Evolutionary conservation across 2,888 invertebrate genomes (phyloP).

Genomic region (Ommatoiulus sabulosus): DNA sequence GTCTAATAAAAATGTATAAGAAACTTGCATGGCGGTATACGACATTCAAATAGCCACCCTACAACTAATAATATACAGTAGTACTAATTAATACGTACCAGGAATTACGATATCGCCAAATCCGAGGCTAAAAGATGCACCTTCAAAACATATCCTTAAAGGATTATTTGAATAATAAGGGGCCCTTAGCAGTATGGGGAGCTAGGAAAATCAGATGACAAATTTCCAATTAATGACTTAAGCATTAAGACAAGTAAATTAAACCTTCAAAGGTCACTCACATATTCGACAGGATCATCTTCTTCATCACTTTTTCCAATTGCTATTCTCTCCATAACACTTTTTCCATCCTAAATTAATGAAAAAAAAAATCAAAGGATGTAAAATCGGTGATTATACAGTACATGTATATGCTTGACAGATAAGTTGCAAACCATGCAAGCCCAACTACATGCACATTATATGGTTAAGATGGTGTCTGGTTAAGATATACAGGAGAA

Average conservation of each 20-base stretch:
- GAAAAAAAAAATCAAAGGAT: conserved; percentile 45
- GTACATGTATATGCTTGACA: conserved; percentile 3
- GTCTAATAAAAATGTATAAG: too few species aligned
- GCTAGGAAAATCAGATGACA: not conserved
- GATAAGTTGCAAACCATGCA: not conserved
- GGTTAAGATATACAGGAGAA: not conserved
- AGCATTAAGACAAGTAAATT: not conserved
- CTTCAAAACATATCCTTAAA: conserved; percentile 70
- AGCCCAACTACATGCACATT: not conserved
- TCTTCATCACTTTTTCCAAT: conserved; percentile 66
- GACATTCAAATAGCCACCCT: too few species aligned
- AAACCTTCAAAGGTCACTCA: conserved; percentile 37
- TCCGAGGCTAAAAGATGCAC: conserved; percentile 71
- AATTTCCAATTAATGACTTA: not conserved
- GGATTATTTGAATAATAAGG: conserved; percentile 22
- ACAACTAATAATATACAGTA: not conserved
- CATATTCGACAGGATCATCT: conserved; percentile 7
- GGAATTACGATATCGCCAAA: conserved; percentile 73
- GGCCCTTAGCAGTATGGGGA: not conserved
- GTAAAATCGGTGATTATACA: not conserved
- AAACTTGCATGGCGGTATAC: too few species aligned
- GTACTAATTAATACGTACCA: conserved; percentile 64
- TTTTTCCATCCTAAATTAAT: conserved; percentile 69
- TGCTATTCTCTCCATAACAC: conserved; percentile 73
- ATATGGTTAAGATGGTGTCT: not conserved